Base-by-base conservation (phyloP, 2,113 vertebrate species). In the Zootoca vivipara region DNA sequence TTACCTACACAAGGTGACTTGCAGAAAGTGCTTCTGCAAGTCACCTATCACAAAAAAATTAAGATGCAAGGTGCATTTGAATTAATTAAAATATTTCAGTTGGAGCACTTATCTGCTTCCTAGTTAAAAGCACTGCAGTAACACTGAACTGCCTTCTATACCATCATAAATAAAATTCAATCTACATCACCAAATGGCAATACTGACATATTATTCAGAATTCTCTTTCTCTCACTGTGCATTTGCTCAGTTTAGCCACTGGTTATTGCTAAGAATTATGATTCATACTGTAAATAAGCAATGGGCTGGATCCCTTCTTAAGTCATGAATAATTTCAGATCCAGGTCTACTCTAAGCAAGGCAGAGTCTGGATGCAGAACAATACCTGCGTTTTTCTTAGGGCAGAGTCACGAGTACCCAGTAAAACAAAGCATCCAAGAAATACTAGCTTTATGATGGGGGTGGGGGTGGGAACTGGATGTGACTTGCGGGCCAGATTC, bases 51-150 rank as follows among this genome's bases (percentile, higher is more conserved):
- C 1, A 72, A 82, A 83, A 30, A 58, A 88, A 89, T 90, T 91
- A 85, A 65, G 90, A 92, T 75, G 72, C 46, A 86, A 89, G 89
- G 26, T 86, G 7, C 16, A 85, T 87, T 22, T 77, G 72, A 91
- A 91, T 75, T 10, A 89, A 85, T 90, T 92, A 86, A 89, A 92
- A 88, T 35, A 20, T 58, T 90, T 58, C 88, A 86, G 0, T 2
- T 89, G 81, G 91, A 91, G 46, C 93, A 88, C 62, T 88, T 90
- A 89, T 33, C 81, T 91, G 73, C n/a, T 89, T 0, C 88, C 4
- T 83, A 88, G 33, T 69, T 92, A 87, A 69, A 93, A 86, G 0
- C 35, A 87, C 35, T n/a, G 30, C 26, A 83, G 30, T 24, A 89
- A 46, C 28, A 85, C 75, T 87, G 87, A 90, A 74, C 0, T 0